Conservation (phyloP, 1,140 invertebrate genomes). For the Drosophila murphyi region DNA sequence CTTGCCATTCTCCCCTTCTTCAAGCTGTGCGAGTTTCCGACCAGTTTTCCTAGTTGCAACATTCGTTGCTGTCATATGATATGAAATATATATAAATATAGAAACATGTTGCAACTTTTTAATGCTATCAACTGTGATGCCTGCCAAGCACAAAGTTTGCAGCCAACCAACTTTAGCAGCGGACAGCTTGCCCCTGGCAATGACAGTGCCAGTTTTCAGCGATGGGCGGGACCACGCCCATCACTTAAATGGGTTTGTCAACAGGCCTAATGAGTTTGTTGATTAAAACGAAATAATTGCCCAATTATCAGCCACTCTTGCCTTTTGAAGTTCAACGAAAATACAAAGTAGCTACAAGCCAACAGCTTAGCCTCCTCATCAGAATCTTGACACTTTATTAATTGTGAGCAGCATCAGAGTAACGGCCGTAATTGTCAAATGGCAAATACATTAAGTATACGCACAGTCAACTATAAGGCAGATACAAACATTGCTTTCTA, state of each 20-base stretch:
- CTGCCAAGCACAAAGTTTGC: constrained; percentile 62
- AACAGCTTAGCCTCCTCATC: constrained; percentile 25
- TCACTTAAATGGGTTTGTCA: constrained; percentile 54
- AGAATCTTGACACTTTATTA: constrained; percentile 16
- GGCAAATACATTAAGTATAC: constrained; percentile 31
- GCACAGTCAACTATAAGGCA: not conserved
- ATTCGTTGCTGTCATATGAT: constrained; percentile 59
- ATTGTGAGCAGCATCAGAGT: constrained; percentile 7
- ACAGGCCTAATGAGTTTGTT: constrained; percentile 69
- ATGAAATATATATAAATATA: constrained; percentile 69
- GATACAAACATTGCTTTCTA: not conserved
- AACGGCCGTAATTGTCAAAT: constrained; percentile 15
- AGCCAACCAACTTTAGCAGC: constrained; percentile 36
- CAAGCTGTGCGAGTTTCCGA: constrained; percentile 34
- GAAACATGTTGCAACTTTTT: constrained; percentile 71
- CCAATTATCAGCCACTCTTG: not conserved
- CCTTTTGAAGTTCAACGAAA: constrained; percentile 28
- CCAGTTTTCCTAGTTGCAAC: constrained; percentile 27
- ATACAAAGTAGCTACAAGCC: constrained; percentile 9
- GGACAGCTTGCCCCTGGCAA: not conserved
- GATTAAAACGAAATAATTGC: constrained; percentile 59
- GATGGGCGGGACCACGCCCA: constrained; percentile 18
- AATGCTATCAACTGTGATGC: constrained; percentile 73
- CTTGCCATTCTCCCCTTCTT: constrained; percentile 9
- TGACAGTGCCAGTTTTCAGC: constrained; percentile 7